Evolutionary conservation across 1,140 invertebrate genomes (phyloP).

Genomic region (Drosophila lacertosa): DNA sequence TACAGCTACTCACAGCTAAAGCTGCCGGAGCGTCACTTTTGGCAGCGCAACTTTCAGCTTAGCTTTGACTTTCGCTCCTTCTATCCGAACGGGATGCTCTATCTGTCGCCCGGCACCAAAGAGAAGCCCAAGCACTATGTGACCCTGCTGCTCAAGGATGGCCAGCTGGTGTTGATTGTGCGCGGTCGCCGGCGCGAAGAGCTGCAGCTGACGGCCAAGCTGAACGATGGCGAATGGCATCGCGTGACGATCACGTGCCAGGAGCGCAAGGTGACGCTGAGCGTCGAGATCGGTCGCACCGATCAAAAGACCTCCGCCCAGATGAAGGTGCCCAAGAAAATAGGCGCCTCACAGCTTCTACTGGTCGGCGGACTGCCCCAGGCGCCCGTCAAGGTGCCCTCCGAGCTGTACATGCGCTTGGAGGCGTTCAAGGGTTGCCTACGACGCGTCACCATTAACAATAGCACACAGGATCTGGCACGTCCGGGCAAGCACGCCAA

Average conservation of each 20-base stretch:
- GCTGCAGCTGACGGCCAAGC: conserved; percentile 86
- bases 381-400: conserved; percentile 84
- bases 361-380: conserved; percentile 92
- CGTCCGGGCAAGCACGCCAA: conserved; percentile 88
- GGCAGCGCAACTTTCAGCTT: conserved; percentile 89
- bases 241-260: conserved; percentile 87
- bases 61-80: conserved; percentile 94
- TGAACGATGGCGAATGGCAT: conserved; percentile 95
- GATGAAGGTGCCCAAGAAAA: conserved; percentile 88
- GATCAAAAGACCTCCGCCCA: conserved; percentile 85
- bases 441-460: conserved; percentile 90
- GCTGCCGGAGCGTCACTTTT: conserved; percentile 87
- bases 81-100: conserved; percentile 92
- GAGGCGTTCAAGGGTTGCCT: conserved; percentile 94
- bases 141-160: conserved; percentile 89
- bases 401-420: conserved; percentile 86
- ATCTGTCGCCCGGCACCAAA: conserved; percentile 89
- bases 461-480: conserved; percentile 90
- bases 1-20: conserved; percentile 91
- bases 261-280: conserved; percentile 87
- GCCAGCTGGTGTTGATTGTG: conserved; percentile 88
- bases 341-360: conserved; percentile 89
- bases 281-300: conserved; percentile 88
- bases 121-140: conserved; percentile 89
- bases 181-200: conserved; percentile 88